Evolutionary conservation across 2,888 invertebrate genomes (phyloP).

Genomic region (Plebejus anna): DNA sequence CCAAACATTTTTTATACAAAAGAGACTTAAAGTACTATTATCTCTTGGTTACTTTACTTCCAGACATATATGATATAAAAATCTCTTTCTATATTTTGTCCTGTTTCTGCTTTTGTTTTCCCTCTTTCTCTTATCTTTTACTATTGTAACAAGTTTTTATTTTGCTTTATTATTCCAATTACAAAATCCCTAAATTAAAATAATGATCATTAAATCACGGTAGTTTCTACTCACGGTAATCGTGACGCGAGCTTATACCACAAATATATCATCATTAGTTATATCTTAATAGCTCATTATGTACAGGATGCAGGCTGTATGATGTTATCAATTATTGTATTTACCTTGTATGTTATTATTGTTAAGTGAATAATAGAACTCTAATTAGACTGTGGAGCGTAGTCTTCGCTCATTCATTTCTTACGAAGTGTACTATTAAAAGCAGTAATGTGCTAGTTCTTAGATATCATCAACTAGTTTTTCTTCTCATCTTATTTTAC

Average conservation of each 20-base stretch:
- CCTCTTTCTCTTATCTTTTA: neutral
- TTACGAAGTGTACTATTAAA: neutral
- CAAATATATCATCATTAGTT: slow-evolving; percentile 2
- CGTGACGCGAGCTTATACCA: neutral
- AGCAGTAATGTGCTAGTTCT: neutral
- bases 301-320: slow-evolving; percentile 15
- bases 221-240: neutral
- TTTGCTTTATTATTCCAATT: neutral
- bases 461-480: neutral
- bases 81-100: neutral
- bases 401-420: neutral
- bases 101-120: neutral
- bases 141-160: neutral
- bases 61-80: neutral
- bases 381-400: neutral
- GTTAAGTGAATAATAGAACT: neutral
- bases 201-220: slow-evolving; percentile 11
- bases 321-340: slow-evolving; percentile 16
- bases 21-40: too few species aligned
- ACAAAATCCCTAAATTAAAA: neutral
- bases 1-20: too few species aligned
- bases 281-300: neutral
- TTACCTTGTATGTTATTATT: neutral
- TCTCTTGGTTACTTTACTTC: neutral
- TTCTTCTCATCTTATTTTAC: neutral